Evolutionary conservation across 2,888 invertebrate species (phyloP).

Genomic region (Phengaris arion): DNA sequence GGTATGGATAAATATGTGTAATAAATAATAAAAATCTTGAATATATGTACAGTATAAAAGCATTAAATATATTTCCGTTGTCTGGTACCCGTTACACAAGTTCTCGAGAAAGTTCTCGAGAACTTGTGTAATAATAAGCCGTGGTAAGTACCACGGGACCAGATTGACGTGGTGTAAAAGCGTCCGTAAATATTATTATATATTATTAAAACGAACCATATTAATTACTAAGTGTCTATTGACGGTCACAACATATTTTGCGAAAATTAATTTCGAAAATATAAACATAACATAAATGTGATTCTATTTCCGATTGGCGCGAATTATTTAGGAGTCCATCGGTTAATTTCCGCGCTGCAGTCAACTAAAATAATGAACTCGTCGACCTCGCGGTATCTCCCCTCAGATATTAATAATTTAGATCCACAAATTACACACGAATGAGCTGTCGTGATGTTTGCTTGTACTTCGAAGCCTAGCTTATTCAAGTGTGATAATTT

Average conservation of each 20-base stretch:
- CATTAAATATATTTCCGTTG: too few species aligned
- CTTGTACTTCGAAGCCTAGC: background rate
- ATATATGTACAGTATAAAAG: too few species aligned
- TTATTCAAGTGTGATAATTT: background rate
- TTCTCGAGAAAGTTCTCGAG: too few species aligned
- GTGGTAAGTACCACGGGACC: too few species aligned
- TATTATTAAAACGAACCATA: too few species aligned
- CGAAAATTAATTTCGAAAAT: background rate
- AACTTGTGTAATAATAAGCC: too few species aligned
- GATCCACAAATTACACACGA: conserved; percentile 6
- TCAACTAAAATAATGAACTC: conserved; percentile 21
- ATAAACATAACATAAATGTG: background rate
- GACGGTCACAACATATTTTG: background rate
- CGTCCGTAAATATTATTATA: too few species aligned
- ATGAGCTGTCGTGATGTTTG: background rate
- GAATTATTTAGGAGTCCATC: conserved; percentile 10
- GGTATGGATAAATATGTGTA: too few species aligned
- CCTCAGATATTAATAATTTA: background rate
- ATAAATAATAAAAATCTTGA: too few species aligned
- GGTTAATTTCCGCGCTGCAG: conserved; percentile 9
- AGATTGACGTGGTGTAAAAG: too few species aligned
- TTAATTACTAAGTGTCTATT: too few species aligned
- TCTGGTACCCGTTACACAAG: too few species aligned
- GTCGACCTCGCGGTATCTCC: background rate
- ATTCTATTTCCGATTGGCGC: conserved; percentile 5